Evolutionary conservation across 92 coral and sea anemone genomes (phyloP).

Genomic region (Pocillopora meandrina): DNA sequence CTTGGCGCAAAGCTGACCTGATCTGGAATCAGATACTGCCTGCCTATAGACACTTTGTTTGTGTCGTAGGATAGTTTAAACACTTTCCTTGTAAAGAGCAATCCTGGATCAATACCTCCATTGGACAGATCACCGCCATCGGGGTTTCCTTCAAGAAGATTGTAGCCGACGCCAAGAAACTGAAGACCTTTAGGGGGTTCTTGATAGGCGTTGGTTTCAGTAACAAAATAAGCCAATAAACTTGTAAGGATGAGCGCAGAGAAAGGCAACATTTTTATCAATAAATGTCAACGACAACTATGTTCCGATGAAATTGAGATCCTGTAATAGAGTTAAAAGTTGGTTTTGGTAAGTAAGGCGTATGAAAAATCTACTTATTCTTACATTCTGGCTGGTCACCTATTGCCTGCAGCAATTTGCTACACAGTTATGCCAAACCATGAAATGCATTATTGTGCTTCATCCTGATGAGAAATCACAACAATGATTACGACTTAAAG

Average conservation of each 20-base stretch:
- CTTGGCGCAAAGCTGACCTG: constrained; percentile 20
- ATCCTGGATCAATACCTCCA: constrained; percentile 70
- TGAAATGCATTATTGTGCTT: no score
- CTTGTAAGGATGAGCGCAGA: neutral
- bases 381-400: no score
- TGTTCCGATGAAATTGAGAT: neutral
- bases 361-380: no score
- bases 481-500: no score
- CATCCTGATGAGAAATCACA: no score
- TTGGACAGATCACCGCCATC: constrained; percentile 61
- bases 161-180: constrained; percentile 63
- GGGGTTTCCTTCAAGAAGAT: constrained; percentile 61
- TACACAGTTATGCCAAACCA: no score
- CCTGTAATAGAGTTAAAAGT: neutral
- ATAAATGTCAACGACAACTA: neutral
- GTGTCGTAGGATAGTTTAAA: constrained; percentile 42
- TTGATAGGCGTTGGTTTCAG: neutral
- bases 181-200: constrained; percentile 51
- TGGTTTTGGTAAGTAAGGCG: neutral
- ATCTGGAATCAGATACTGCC: constrained; percentile 6
- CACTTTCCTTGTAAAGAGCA: constrained; percentile 49
- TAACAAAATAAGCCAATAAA: neutral
- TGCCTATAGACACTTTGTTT: constrained; percentile 12
- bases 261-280: neutral
- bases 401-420: no score